These are phyloP conservation scores for Hedychridium roseum DNA, from an alignment of 2,888 invertebrate genomes.

Conservation along the genomic window DNA sequence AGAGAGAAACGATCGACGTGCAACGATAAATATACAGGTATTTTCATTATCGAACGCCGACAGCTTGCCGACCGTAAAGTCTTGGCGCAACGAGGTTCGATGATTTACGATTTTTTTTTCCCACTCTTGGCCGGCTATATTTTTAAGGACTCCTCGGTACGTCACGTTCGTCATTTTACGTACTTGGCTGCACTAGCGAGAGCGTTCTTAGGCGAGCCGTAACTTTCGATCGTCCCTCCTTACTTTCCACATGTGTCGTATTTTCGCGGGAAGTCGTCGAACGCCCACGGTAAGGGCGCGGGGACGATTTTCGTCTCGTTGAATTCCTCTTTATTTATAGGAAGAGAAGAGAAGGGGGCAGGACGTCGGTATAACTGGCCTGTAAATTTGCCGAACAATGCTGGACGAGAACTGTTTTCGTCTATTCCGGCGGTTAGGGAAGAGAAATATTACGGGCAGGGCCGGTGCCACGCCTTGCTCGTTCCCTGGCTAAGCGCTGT, in stretches of 20 bases:
- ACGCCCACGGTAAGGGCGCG: too few relatives aligned
- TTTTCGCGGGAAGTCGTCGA: too few relatives aligned
- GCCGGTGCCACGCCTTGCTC: constrained; percentile 37
- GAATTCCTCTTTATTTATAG: background rate
- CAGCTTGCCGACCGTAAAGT: constrained; percentile 37
- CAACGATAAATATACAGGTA: constrained; percentile 39
- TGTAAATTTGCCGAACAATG: constrained; percentile 37
- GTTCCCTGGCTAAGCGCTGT: constrained; percentile 38
- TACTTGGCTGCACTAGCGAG: too few relatives aligned
- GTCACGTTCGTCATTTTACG: constrained; percentile 3
- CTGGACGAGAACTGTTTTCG: constrained; percentile 26
- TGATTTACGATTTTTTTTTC: constrained; percentile 31
- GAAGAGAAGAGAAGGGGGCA: constrained; percentile 12
- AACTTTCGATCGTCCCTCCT: too few relatives aligned
- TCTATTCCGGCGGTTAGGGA: constrained; percentile 17
- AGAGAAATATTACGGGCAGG: constrained; percentile 25
- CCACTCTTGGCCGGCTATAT: background rate
- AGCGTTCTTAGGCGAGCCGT: too few relatives aligned
- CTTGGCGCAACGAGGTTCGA: constrained; percentile 31
- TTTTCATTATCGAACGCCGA: constrained; percentile 41
- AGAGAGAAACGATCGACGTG: constrained; percentile 22
- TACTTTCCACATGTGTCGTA: too few relatives aligned
- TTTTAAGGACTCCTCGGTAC: constrained; percentile 4
- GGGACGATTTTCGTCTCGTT: background rate
- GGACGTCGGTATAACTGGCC: constrained; percentile 4